phyloP scores from a whole-genome alignment of 1,140 invertebrate genomes.

The Drosophila littoralis region DNA sequence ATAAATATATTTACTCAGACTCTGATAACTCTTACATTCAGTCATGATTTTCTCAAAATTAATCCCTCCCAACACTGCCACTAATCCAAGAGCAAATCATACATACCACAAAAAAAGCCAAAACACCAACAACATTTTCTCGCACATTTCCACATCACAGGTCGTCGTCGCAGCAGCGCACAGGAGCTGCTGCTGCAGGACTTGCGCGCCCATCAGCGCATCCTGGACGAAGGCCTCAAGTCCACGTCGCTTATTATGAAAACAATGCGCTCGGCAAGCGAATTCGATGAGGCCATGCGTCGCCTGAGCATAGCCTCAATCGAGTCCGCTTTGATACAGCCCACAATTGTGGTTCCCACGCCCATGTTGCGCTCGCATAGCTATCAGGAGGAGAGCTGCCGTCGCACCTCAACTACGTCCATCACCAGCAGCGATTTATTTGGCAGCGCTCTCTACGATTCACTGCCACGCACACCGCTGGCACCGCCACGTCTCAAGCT shows the following conservation, averaged over 20 bases:
- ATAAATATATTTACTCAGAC: not conserved
- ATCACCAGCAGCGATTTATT: constrained; percentile 72
- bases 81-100: constrained; percentile 49
- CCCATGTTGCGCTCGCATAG: constrained; percentile 78
- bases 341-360: constrained; percentile 69
- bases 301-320: constrained; percentile 79
- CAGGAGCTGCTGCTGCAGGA: constrained; percentile 75
- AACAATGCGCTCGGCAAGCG: constrained; percentile 79
- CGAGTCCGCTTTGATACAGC: constrained; percentile 67
- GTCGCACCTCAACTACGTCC: constrained; percentile 64
- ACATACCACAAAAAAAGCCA: constrained; percentile 31
- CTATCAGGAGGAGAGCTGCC: constrained; percentile 66
- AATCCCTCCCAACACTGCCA: constrained; percentile 11
- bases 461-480: constrained; percentile 59
- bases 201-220: constrained; percentile 73
- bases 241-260: constrained; percentile 83
- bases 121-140: constrained; percentile 76
- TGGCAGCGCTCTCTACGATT: constrained; percentile 62
- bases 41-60: constrained; percentile 9
- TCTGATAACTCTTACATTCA: not conserved
- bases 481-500: constrained; percentile 73
- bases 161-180: constrained; percentile 60
- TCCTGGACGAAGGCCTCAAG: constrained; percentile 79
- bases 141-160: constrained; percentile 70
- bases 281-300: constrained; percentile 84